A percentile compares a stretch with the other conserved stretches of the same genome.
These are phyloP conservation scores for Hyles lineata DNA, from an alignment of 2,888 invertebrate genomes.

Conservation along the genomic window DNA sequence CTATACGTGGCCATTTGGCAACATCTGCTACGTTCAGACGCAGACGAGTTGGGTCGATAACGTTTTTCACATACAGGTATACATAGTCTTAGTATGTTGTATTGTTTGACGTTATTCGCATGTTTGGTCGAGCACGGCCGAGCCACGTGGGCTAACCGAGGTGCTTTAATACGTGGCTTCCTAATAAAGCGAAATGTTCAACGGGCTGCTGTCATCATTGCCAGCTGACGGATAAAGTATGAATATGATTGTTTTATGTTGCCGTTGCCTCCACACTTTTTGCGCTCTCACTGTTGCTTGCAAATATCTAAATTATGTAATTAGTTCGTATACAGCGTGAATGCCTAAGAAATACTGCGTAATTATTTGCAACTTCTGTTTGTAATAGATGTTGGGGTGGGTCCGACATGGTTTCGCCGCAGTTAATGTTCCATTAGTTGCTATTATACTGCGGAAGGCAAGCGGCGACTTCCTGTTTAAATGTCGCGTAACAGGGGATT, in stretches of 20 bases:
- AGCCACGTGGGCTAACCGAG: slow-evolving; percentile 62
- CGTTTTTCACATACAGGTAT: slow-evolving; percentile 38
- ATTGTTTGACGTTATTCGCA: slow-evolving; percentile 54
- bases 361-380: slow-evolving; percentile 2
- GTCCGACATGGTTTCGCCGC: slow-evolving; percentile 28
- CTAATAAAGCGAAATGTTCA: slow-evolving; percentile 72
- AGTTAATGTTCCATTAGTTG: slow-evolving; percentile 10
- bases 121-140: slow-evolving; percentile 60
- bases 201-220: slow-evolving; percentile 52
- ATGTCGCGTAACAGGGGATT: slow-evolving; percentile 18
- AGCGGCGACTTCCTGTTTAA: slow-evolving; percentile 18
- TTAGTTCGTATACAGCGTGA: neutral
- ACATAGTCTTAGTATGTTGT: slow-evolving; percentile 35
- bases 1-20: slow-evolving; percentile 48
- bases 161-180: slow-evolving; percentile 76
- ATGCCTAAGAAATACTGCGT: neutral
- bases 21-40: slow-evolving; percentile 41
- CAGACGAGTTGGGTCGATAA: slow-evolving; percentile 45
- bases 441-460: slow-evolving; percentile 12
- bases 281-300: neutral
- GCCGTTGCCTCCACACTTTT: neutral
- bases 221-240: slow-evolving; percentile 48
- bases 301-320: slow-evolving; percentile 3
- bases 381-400: slow-evolving; percentile 5
- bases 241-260: slow-evolving; percentile 47